These are phyloP conservation scores for Nestor notabilis DNA, from an alignment of 2,113 vertebrate genomes.

Conservation along the genomic window DNA sequence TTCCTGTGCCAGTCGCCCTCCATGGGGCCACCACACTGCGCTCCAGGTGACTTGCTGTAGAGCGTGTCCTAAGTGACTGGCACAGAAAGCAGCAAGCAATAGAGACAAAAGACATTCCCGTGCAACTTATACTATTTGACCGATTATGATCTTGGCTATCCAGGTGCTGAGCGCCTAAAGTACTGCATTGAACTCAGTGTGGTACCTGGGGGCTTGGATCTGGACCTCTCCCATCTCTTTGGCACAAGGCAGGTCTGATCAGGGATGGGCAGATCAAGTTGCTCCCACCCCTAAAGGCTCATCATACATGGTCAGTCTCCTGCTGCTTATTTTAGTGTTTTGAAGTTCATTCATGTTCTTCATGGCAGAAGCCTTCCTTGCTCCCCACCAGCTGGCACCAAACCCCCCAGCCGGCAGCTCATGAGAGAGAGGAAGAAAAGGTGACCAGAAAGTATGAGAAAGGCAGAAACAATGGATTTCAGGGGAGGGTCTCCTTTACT, in stretches of 20 bases:
- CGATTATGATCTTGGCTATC: neutral
- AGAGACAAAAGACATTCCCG: neutral
- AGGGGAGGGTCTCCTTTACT: neutral
- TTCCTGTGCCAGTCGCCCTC: neutral
- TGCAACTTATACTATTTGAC: neutral
- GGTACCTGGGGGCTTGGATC: neutral
- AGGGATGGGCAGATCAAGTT: neutral
- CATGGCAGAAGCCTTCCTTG: neutral
- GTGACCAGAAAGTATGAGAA: neutral
- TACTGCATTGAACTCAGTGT: rapidly evolving
- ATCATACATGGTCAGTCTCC: neutral
- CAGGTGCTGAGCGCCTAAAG: neutral
- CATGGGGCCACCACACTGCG: rapidly evolving
- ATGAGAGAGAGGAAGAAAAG: neutral
- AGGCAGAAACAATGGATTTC: neutral
- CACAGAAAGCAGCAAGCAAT: rapidly evolving
- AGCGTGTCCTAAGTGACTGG: neutral
- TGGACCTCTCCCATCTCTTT: neutral
- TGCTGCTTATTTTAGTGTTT: neutral
- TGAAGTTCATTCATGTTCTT: neutral
- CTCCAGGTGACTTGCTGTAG: neutral
- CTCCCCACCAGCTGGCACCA: neutral
- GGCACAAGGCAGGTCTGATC: neutral
- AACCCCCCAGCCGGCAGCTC: neutral
- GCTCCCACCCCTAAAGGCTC: neutral